A percentile compares a stretch with the other conserved stretches of the same genome.
Conservation (phyloP, 2,113 vertebrate genomes). For the Calyptomena viridis region DNA sequence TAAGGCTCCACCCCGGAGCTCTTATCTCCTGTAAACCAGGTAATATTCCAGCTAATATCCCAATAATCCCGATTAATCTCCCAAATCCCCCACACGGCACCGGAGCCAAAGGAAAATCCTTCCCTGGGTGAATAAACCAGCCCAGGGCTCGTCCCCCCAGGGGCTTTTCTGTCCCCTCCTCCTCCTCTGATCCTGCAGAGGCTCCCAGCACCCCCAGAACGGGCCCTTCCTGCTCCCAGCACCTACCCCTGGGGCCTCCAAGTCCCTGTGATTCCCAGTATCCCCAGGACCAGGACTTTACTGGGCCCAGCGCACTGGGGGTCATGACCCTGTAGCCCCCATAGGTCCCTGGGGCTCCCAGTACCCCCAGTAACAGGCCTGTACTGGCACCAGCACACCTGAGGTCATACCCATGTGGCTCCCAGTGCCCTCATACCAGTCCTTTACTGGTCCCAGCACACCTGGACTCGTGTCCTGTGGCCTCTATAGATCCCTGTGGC, state of each 20-base stretch:
- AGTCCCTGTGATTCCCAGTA: too few species aligned
- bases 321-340: too few species aligned
- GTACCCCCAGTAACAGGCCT: too few species aligned
- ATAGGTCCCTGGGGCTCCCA: too few species aligned
- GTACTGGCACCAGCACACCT: too few species aligned
- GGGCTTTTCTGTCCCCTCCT: neutral
- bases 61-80: neutral
- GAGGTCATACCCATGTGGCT: too few species aligned
- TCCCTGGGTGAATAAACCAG: neutral
- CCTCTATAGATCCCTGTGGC: too few species aligned
- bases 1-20: neutral
- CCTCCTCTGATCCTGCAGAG: neutral
- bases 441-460: neutral
- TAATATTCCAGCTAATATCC: neutral
- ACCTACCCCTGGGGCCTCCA: too few species aligned
- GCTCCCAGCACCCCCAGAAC: neutral
- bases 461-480: too few species aligned
- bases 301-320: too few species aligned
- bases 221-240: fast-evolving
- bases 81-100: fast-evolving
- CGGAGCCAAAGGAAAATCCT: neutral
- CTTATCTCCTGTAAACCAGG: neutral
- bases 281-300: too few species aligned
- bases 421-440: neutral
- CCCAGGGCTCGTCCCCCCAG: neutral